Conservation (phyloP, 2,113 vertebrate species). For the Erythrolamprus reginae region DNA sequence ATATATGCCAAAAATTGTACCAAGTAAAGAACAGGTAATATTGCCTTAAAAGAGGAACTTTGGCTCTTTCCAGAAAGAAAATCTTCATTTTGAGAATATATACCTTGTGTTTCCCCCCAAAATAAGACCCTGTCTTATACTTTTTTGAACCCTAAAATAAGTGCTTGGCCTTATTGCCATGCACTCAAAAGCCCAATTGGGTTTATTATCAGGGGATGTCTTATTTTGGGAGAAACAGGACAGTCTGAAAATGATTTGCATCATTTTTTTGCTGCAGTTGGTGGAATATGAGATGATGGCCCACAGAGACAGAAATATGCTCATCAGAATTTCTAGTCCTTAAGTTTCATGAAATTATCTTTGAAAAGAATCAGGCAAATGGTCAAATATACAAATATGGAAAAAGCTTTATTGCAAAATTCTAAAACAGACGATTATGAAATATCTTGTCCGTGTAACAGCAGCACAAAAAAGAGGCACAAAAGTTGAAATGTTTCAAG, state of each 20-base stretch:
- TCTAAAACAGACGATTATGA: neutral
- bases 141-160: too few relatives aligned
- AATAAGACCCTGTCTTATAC: too few relatives aligned
- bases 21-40: neutral
- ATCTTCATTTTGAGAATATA: neutral
- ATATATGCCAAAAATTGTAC: neutral
- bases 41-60: neutral
- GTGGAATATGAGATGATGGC: neutral
- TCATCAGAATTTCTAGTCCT: neutral
- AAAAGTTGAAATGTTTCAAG: neutral
- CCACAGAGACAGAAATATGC: neutral
- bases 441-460: neutral
- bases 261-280: neutral
- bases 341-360: neutral
- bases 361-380: neutral
- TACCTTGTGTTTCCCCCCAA: too few relatives aligned
- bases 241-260: neutral
- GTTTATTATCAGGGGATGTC: too few relatives aligned
- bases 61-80: neutral
- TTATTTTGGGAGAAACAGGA: too few relatives aligned
- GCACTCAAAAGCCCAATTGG: too few relatives aligned
- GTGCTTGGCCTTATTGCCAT: too few relatives aligned
- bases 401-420: conserved; percentile 6
- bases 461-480: neutral
- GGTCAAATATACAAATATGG: neutral